Conservation (phyloP, 2,888 invertebrate species). For the Standfussiana lucernea region DNA sequence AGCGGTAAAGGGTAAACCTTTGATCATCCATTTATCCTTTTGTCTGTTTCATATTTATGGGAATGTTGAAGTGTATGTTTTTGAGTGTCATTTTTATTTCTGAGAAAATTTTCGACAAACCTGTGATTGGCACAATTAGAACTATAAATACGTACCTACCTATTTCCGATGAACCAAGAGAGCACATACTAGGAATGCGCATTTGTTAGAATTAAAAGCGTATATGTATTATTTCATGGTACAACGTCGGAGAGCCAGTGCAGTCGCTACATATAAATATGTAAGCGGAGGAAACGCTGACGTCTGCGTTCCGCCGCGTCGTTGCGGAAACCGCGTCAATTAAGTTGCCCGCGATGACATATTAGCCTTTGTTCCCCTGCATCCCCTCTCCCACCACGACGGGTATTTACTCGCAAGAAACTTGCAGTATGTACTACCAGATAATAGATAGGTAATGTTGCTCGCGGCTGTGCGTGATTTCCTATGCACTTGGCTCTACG, state of each 20-base stretch:
- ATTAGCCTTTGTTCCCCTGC: conserved; percentile 88
- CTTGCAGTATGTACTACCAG: conserved; percentile 69
- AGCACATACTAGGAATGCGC: conserved; percentile 21
- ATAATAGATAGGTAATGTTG: conserved; percentile 71
- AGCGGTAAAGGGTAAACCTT: conserved; percentile 42
- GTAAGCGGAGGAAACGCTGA: conserved; percentile 87
- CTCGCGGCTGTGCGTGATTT: conserved; percentile 69
- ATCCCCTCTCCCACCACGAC: conserved; percentile 72
- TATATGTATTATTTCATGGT: conserved; percentile 72
- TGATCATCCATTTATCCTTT: conserved; percentile 49
- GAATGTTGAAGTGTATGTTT: conserved; percentile 33
- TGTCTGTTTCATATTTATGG: conserved; percentile 35
- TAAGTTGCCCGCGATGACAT: conserved; percentile 89
- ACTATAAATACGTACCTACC: not conserved
- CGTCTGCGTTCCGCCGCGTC: conserved; percentile 88
- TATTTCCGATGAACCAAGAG: conserved; percentile 2
- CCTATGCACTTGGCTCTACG: conserved; percentile 62
- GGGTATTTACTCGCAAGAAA: conserved; percentile 82
- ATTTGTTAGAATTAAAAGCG: conserved; percentile 69
- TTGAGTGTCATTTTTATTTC: conserved; percentile 42
- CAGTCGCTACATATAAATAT: conserved; percentile 85
- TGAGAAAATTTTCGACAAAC: conserved; percentile 4
- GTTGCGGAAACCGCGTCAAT: conserved; percentile 90
- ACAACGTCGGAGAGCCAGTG: conserved; percentile 60
- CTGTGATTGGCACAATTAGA: not conserved